A percentile compares a stretch with the other conserved stretches of the same genome.
These are phyloP conservation scores for Molossus alvarezi DNA, from an alignment of 2,797 vertebrate genomes.

Conservation along the genomic window DNA sequence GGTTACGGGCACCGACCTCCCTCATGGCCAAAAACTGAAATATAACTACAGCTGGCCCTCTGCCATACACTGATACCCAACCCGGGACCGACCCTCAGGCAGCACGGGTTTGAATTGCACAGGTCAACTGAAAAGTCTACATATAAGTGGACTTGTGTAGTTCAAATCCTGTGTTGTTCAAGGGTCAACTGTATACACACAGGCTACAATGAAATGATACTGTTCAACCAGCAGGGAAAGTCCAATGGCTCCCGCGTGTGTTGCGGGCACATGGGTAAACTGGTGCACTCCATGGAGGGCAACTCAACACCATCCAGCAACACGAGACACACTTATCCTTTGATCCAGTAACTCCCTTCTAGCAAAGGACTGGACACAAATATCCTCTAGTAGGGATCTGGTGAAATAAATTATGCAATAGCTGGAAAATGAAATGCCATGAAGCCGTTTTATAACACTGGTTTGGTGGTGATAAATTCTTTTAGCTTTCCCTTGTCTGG, in stretches of 20 bases:
- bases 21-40: not conserved
- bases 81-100: not conserved
- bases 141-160: not conserved
- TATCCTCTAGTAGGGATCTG: not conserved
- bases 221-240: constrained; percentile 1
- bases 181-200: not conserved
- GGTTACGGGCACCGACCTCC: not conserved
- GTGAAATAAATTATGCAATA: not conserved
- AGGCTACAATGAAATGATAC: not conserved
- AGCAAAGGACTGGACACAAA: not conserved
- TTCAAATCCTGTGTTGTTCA: not conserved
- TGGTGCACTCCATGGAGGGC: not conserved
- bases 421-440: not conserved
- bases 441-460: not conserved
- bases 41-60: not conserved
- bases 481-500: not conserved
- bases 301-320: not conserved
- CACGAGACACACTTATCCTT: not conserved
- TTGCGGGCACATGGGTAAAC: not conserved
- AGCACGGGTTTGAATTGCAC: not conserved
- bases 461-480: not conserved
- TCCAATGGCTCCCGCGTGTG: not conserved
- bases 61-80: not conserved
- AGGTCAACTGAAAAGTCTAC: not conserved
- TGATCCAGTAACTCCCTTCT: not conserved